phyloP scores from a whole-genome alignment of 1,140 invertebrate species.

The Meteorus sp. region DNA sequence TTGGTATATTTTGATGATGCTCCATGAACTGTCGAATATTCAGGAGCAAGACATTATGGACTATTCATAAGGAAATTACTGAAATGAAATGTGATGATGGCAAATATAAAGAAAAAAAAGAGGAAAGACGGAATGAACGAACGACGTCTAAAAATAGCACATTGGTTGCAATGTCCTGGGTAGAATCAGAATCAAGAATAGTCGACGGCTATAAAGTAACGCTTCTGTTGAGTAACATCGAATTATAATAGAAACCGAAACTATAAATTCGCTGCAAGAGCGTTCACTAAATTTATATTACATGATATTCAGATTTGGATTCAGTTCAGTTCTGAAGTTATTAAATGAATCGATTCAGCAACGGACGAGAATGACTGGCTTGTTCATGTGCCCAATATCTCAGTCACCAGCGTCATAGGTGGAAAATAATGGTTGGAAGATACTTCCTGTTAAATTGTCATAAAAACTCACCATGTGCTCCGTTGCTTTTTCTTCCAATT shows the following conservation, averaged over 20 bases:
- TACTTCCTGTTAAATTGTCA: not conserved
- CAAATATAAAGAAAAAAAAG: not conserved
- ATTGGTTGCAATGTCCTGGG: not conserved
- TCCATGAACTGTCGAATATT: too few relatives aligned
- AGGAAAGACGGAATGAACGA: not conserved
- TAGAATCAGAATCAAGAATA: not conserved
- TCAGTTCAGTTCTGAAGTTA: too few relatives aligned
- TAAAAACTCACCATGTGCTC: constrained; percentile 71
- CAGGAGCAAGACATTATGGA: too few relatives aligned
- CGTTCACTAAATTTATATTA: not conserved
- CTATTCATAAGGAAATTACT: too few relatives aligned
- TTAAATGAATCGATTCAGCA: too few relatives aligned
- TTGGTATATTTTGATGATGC: too few relatives aligned
- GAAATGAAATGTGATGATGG: too few relatives aligned
- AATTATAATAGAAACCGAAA: not conserved
- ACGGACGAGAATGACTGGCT: too few relatives aligned
- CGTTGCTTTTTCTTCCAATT: constrained; percentile 68
- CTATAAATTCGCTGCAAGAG: not conserved
- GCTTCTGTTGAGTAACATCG: not conserved
- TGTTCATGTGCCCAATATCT: too few relatives aligned
- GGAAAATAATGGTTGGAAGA: not conserved
- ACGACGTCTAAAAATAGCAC: constrained; percentile 2
- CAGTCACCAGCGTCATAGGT: too few relatives aligned
- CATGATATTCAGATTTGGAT: too few relatives aligned
- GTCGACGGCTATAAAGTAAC: not conserved